Evolutionary conservation across 2,888 invertebrate species (phyloP).

Genomic region (Pegoplata infirma): DNA sequence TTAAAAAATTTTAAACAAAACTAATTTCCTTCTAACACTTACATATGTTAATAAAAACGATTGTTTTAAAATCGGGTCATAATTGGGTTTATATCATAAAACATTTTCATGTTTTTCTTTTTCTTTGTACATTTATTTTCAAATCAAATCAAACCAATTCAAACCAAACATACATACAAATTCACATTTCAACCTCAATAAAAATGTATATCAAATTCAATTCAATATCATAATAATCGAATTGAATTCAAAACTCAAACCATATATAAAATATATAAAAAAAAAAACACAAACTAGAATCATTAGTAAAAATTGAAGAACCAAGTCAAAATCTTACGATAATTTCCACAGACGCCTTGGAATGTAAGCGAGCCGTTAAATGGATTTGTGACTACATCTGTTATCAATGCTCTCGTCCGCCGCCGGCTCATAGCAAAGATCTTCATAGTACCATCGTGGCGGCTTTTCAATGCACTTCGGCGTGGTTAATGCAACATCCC

Average conservation of each 20-base stretch:
- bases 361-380: conserved; percentile 95
- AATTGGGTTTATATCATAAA: conserved; percentile 65
- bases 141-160: conserved; percentile 57
- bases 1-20: conserved; percentile 27
- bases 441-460: conserved; percentile 96
- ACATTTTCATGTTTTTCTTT: conserved; percentile 67
- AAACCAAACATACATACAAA: conserved; percentile 52
- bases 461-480: conserved; percentile 92
- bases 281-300: conserved; percentile 70
- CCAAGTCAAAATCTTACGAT: conserved; percentile 78
- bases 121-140: conserved; percentile 66
- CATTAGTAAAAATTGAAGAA: conserved; percentile 77
- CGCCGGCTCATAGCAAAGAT: conserved; percentile 95
- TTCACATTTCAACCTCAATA: conserved; percentile 59
- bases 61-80: conserved; percentile 60
- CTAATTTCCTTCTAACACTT: conserved; percentile 6
- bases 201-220: conserved; percentile 42
- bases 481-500: conserved; percentile 96
- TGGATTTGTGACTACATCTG: conserved; percentile 99
- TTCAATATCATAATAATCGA: conserved; percentile 48
- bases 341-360: conserved; percentile 86
- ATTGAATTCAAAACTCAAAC: conserved; percentile 58
- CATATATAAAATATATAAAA: conserved; percentile 60
- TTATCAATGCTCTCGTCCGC: conserved; percentile 95
- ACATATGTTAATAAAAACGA: conserved; percentile 33